These are phyloP conservation scores for Megalurothrips usitatus DNA, from an alignment of 2,888 invertebrate species.

Conservation along the genomic window DNA sequence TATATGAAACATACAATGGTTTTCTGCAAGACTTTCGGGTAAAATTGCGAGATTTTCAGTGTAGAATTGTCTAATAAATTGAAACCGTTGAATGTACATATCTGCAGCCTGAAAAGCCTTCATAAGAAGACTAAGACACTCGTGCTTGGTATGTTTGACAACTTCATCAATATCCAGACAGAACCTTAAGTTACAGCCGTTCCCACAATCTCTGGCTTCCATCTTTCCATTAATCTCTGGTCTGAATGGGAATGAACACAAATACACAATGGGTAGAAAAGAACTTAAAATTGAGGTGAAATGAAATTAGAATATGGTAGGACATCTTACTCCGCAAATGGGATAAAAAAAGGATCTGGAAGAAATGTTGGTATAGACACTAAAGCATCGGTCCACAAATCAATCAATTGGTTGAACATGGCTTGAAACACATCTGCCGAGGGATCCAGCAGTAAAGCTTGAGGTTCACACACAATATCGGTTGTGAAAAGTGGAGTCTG, in stretches of 20 bases:
- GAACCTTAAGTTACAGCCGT: conserved; percentile 65
- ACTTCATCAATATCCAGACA: conserved; percentile 64
- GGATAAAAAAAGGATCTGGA: conserved; percentile 62
- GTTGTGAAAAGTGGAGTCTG: conserved; percentile 61
- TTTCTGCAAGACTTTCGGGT: conserved; percentile 57
- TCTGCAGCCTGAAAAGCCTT: conserved; percentile 59
- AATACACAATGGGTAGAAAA: background rate
- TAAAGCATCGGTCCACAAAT: conserved; percentile 63
- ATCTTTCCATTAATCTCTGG: conserved; percentile 79
- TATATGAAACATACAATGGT: conserved; percentile 50
- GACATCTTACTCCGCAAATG: conserved; percentile 63
- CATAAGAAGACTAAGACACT: conserved; percentile 55
- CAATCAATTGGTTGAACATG: conserved; percentile 58
- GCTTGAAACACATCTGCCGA: conserved; percentile 55
- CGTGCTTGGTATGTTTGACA: conserved; percentile 53
- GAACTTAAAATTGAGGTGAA: background rate
- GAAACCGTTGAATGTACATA: conserved; percentile 62
- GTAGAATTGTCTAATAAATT: conserved; percentile 61
- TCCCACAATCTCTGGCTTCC: conserved; percentile 70
- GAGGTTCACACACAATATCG: conserved; percentile 50
- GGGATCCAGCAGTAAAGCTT: conserved; percentile 54
- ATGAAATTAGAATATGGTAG: background rate
- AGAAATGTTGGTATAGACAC: conserved; percentile 66
- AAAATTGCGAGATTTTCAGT: conserved; percentile 64
- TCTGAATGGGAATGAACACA: conserved; percentile 46